Conservation (phyloP, 2,888 invertebrate species). For the Diloba caeruleocephala region DNA sequence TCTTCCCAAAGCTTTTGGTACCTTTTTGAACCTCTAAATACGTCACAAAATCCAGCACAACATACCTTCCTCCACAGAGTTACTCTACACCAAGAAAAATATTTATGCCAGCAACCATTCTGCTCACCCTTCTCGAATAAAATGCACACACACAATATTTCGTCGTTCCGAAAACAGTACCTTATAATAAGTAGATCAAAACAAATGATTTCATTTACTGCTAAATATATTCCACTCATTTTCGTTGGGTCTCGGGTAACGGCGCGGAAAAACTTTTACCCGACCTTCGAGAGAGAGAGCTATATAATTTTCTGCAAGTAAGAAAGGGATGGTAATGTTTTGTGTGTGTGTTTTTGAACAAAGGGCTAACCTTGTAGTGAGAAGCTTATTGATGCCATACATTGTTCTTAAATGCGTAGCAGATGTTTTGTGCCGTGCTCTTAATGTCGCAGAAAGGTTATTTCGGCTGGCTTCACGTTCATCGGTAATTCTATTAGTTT, state of each 20-base stretch:
- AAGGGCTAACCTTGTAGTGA: constrained; percentile 64
- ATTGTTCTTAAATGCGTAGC: constrained; percentile 70
- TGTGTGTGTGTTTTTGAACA: constrained; percentile 51
- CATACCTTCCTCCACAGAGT: background rate
- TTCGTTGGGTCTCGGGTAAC: constrained; percentile 70
- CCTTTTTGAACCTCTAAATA: constrained; percentile 1
- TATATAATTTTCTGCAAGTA: constrained; percentile 14
- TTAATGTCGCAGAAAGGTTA: constrained; percentile 54
- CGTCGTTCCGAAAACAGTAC: constrained; percentile 23
- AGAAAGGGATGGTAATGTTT: constrained; percentile 51
- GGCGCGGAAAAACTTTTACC: constrained; percentile 71
- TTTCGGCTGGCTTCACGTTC: constrained; percentile 31
- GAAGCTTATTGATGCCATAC: constrained; percentile 73
- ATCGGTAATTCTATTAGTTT: constrained; percentile 9
- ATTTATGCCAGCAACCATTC: constrained; percentile 21
- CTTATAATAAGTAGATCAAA: constrained; percentile 70
- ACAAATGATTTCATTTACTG: constrained; percentile 81
- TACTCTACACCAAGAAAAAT: constrained; percentile 9
- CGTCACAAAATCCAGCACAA: background rate
- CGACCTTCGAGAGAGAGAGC: constrained; percentile 55
- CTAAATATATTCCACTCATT: constrained; percentile 78
- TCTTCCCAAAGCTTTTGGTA: too few species aligned
- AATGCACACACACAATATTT: constrained; percentile 37
- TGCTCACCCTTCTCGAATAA: constrained; percentile 12
- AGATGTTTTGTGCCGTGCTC: constrained; percentile 62